phyloP scores from a whole-genome alignment of 2,888 invertebrate species.

The Malacosoma neustria region DNA sequence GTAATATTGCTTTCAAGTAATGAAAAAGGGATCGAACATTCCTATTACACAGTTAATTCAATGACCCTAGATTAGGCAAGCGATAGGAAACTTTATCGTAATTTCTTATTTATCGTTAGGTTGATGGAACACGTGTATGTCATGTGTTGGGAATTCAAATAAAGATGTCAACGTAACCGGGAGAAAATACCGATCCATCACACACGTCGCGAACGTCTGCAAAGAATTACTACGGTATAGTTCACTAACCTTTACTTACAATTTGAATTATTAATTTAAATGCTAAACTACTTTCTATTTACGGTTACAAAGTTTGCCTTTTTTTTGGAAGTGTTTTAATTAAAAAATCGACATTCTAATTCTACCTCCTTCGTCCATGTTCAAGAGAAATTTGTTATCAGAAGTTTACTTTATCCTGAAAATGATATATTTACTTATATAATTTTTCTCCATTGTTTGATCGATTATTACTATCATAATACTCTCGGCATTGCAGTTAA shows the following conservation, averaged over 20 bases:
- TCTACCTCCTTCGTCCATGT: too few relatives aligned
- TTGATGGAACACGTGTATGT: constrained; percentile 12
- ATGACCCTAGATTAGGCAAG: neutral
- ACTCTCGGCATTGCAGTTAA: too few relatives aligned
- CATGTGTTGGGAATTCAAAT: constrained; percentile 7
- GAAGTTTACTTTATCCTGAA: too few relatives aligned
- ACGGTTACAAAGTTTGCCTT: too few relatives aligned
- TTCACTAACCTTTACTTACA: neutral
- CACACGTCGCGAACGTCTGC: constrained; percentile 2
- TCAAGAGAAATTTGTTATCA: too few relatives aligned
- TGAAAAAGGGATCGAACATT: neutral
- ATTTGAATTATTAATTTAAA: neutral
- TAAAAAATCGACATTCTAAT: too few relatives aligned
- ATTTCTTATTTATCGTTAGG: neutral
- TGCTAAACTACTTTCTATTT: too few relatives aligned
- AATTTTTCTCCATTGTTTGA: too few relatives aligned
- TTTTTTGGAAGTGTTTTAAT: too few relatives aligned
- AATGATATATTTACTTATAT: too few relatives aligned
- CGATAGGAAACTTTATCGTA: neutral
- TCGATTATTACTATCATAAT: too few relatives aligned
- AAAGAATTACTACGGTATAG: neutral
- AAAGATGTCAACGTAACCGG: constrained; percentile 3
- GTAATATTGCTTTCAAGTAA: neutral
- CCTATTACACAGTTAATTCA: neutral
- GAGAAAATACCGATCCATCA: constrained; percentile 10